Conservation (phyloP, 2,888 invertebrate genomes). For the Drepanosiphum platanoidis region DNA sequence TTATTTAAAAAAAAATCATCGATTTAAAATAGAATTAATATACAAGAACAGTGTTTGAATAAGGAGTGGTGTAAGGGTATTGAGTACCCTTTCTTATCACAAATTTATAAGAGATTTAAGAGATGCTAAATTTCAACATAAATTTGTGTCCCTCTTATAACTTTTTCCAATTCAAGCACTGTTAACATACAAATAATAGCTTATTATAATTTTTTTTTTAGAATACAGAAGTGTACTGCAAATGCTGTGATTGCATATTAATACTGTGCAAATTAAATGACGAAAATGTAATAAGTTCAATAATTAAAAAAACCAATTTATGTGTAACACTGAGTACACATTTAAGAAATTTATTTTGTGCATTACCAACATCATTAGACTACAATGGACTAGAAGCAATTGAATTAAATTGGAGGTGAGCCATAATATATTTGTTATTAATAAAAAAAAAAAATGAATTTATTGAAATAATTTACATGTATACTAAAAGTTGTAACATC, state of each 20-base stretch:
- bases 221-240: slow-evolving; percentile 41
- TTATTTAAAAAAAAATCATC: background rate
- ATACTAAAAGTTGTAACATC: background rate
- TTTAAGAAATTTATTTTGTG: slow-evolving; percentile 33
- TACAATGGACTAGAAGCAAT: slow-evolving; percentile 46
- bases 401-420: slow-evolving; percentile 55
- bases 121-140: too few relatives aligned
- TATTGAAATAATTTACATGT: background rate
- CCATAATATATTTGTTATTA: background rate
- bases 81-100: too few relatives aligned
- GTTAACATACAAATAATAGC: too few relatives aligned
- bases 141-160: too few relatives aligned
- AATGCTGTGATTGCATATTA: slow-evolving; percentile 42
- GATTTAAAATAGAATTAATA: background rate
- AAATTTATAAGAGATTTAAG: too few relatives aligned
- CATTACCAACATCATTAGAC: slow-evolving; percentile 37
- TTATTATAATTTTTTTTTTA: slow-evolving; percentile 8
- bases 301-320: slow-evolving; percentile 36
- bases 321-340: slow-evolving; percentile 43
- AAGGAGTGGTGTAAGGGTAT: too few relatives aligned
- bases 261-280: slow-evolving; percentile 43
- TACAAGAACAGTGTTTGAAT: too few relatives aligned
- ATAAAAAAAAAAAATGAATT: background rate
- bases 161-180: too few relatives aligned
- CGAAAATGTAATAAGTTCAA: slow-evolving; percentile 40